Evolutionary conservation across 2,113 vertebrate genomes (phyloP).

Genomic region (Motacilla alba): DNA sequence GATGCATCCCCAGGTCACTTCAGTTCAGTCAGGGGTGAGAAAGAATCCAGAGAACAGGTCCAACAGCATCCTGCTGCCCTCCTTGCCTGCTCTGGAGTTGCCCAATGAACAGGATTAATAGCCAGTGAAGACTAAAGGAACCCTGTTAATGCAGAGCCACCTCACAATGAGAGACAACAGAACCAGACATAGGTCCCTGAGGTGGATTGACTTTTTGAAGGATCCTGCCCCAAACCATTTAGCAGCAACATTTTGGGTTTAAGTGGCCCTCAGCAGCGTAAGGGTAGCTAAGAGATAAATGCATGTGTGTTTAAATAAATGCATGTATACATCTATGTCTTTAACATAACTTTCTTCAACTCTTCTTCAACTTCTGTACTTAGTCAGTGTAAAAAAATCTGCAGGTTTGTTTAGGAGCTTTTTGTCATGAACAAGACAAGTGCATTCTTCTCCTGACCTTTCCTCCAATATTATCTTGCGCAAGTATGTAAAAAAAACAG

Average conservation of each 20-base stretch:
- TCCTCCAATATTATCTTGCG: neutral
- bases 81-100: neutral
- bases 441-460: neutral
- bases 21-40: neutral
- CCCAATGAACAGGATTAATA: neutral
- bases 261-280: neutral
- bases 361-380: neutral
- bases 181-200: neutral
- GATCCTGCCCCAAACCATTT: neutral
- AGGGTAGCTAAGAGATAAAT: neutral
- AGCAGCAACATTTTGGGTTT: neutral
- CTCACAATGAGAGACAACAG: accelerated
- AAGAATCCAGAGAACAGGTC: neutral
- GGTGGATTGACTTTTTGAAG: neutral
- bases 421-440: neutral
- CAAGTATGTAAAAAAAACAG: neutral
- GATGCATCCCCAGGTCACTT: accelerated
- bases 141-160: neutral
- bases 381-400: neutral
- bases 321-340: neutral
- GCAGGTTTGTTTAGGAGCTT: neutral
- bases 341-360: neutral
- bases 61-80: neutral
- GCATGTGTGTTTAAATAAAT: neutral
- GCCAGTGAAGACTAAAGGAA: neutral